A percentile compares a stretch with the other conserved stretches of the same genome.
These are phyloP conservation scores for Alouatta palliata DNA, from an alignment of 2,113 vertebrate genomes.

Conservation along the genomic window DNA sequence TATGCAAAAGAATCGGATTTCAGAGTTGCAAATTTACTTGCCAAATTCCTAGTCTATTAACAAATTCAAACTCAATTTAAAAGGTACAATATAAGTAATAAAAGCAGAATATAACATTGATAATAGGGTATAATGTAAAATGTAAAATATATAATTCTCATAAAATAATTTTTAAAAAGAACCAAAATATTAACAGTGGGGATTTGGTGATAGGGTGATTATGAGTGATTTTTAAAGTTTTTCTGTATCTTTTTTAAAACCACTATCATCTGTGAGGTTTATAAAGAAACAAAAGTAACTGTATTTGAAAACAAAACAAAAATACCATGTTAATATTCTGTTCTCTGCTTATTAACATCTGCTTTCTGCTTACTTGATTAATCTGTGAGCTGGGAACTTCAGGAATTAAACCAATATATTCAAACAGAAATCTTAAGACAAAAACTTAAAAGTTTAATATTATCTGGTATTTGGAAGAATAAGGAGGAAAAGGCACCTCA, in stretches of 20 bases:
- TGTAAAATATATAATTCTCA: background rate
- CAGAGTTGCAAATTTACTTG: background rate
- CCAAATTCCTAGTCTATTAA: background rate
- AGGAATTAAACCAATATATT: background rate
- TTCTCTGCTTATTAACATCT: background rate
- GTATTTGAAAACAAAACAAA: constrained; percentile 23
- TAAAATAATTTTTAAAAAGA: background rate
- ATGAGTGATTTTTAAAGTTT: background rate
- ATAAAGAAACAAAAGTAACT: background rate
- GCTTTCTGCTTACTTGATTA: constrained; percentile 11
- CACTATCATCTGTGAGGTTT: background rate
- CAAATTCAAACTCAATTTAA: background rate
- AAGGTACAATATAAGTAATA: background rate
- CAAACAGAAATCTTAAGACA: background rate
- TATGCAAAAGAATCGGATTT: background rate
- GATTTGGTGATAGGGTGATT: background rate
- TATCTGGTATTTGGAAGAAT: background rate
- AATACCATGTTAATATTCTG: background rate
- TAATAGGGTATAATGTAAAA: background rate
- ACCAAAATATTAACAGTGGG: background rate
- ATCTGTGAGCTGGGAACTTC: background rate
- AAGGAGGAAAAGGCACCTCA: background rate
- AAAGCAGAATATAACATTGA: background rate
- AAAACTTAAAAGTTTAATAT: background rate
- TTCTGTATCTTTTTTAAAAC: background rate